Evolutionary conservation across 2,888 invertebrate genomes (phyloP).

Genomic region (Drosophila helvetica): DNA sequence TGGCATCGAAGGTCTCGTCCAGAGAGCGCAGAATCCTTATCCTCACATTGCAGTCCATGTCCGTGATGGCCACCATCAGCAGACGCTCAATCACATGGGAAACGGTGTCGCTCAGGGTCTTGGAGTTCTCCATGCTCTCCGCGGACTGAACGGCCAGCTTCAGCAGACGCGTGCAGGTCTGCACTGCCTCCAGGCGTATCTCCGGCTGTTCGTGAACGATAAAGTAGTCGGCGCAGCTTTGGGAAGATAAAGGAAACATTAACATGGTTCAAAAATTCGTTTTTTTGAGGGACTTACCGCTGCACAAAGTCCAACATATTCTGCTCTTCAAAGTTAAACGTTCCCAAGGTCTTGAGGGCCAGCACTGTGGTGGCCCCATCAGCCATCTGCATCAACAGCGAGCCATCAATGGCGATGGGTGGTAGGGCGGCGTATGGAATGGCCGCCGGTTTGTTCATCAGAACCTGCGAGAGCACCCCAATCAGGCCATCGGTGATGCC

Average conservation of each 20-base stretch:
- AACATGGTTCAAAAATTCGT: too few relatives aligned
- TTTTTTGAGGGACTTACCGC: conserved; percentile 76
- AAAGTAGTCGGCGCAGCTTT: conserved; percentile 94
- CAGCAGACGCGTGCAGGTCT: conserved; percentile 95
- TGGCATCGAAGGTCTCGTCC: conserved; percentile 95
- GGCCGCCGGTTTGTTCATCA: conserved; percentile 93
- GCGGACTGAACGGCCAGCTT: conserved; percentile 90
- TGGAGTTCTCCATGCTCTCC: conserved; percentile 87
- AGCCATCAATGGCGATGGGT: conserved; percentile 81
- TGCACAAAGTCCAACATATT: conserved; percentile 96
- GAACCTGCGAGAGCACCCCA: conserved; percentile 94
- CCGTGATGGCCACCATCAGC: conserved; percentile 96
- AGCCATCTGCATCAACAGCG: conserved; percentile 82
- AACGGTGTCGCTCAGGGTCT: conserved; percentile 94
- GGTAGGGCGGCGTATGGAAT: conserved; percentile 86
- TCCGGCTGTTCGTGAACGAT: conserved; percentile 95
- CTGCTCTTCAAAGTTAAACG: conserved; percentile 95
- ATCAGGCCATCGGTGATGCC: conserved; percentile 97
- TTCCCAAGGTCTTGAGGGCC: conserved; percentile 96
- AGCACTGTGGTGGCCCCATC: conserved; percentile 94
- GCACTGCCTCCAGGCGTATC: conserved; percentile 96
- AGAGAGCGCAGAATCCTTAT: conserved; percentile 96
- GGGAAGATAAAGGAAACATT: not conserved
- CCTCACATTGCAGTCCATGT: conserved; percentile 97
- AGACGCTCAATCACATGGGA: conserved; percentile 96